Conservation (phyloP, 2,888 invertebrate genomes). For the Steinernema hermaphroditum region DNA sequence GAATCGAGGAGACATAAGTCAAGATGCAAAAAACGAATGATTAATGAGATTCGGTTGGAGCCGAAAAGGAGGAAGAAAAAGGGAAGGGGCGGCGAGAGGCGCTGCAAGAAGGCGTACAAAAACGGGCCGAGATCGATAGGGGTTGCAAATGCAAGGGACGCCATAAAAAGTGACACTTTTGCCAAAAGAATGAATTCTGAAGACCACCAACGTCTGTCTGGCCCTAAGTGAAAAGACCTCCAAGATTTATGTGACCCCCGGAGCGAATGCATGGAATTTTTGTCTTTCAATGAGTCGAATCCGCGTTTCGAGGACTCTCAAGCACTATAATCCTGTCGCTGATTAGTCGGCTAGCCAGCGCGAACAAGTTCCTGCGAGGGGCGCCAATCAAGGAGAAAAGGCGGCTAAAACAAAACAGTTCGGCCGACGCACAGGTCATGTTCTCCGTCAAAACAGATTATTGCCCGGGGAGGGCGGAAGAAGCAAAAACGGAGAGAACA, state of each 20-base stretch:
- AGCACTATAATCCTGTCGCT: constrained; percentile 17
- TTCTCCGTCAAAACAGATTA: constrained; percentile 29
- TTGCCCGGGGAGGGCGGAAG: neutral
- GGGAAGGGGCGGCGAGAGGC: constrained; percentile 9
- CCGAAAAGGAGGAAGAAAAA: constrained; percentile 19
- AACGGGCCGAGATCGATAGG: constrained; percentile 26
- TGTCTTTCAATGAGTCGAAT: no score
- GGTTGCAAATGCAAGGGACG: constrained; percentile 22
- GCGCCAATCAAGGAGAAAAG: constrained; percentile 28
- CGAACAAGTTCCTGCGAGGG: constrained; percentile 11
- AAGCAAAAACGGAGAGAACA: constrained; percentile 20
- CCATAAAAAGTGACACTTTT: constrained; percentile 11
- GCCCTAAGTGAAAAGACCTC: neutral
- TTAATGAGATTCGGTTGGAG: constrained; percentile 21
- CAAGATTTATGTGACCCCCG: no score
- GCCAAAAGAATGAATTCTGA: constrained; percentile 13
- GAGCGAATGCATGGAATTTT: no score
- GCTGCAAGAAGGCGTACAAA: constrained; percentile 24
- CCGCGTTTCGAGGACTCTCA: neutral
- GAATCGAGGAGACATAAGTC: constrained; percentile 22
- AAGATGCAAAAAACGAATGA: constrained; percentile 25
- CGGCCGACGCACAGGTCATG: constrained; percentile 23
- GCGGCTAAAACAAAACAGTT: constrained; percentile 27
- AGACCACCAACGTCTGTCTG: constrained; percentile 16
- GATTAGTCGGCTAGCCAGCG: constrained; percentile 22